These are phyloP conservation scores for Ataeniobius toweri DNA, from an alignment of 2,797 vertebrate species.

Conservation along the genomic window DNA sequence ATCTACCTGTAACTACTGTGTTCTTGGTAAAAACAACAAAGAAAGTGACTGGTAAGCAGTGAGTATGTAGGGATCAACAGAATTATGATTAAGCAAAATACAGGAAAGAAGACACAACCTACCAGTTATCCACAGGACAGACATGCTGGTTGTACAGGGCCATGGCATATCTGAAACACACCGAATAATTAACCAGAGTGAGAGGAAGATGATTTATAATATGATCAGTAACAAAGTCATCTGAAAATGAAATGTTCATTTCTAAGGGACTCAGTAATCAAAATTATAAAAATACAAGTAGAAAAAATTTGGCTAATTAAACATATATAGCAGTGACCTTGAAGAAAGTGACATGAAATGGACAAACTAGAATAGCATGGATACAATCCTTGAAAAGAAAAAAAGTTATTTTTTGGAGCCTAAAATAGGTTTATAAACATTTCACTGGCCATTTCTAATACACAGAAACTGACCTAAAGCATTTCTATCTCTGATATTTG, in stretches of 20 bases:
- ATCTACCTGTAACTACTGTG: neutral
- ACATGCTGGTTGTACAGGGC: conserved; percentile 86
- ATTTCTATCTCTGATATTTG: neutral
- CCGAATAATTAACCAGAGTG: conserved; percentile 20
- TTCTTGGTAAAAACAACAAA: neutral
- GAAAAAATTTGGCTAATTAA: no score
- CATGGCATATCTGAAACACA: conserved; percentile 81
- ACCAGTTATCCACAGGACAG: conserved; percentile 87
- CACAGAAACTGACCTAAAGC: neutral
- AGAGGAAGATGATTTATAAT: neutral
- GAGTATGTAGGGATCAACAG: neutral
- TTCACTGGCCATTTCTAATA: neutral
- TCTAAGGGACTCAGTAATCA: neutral
- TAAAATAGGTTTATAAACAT: neutral
- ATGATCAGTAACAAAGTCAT: neutral
- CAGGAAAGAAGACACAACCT: conserved; percentile 28
- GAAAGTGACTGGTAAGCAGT: neutral
- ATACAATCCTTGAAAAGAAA: neutral
- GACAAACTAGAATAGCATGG: neutral
- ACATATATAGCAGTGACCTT: neutral
- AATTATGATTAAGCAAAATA: conserved; percentile 11
- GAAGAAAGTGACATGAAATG: conserved; percentile 1
- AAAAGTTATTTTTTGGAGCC: neutral
- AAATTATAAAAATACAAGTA: neutral
- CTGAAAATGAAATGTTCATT: neutral